These are phyloP conservation scores for Myotis pilosus DNA, from an alignment of 2,797 vertebrate species.

Conservation along the genomic window DNA sequence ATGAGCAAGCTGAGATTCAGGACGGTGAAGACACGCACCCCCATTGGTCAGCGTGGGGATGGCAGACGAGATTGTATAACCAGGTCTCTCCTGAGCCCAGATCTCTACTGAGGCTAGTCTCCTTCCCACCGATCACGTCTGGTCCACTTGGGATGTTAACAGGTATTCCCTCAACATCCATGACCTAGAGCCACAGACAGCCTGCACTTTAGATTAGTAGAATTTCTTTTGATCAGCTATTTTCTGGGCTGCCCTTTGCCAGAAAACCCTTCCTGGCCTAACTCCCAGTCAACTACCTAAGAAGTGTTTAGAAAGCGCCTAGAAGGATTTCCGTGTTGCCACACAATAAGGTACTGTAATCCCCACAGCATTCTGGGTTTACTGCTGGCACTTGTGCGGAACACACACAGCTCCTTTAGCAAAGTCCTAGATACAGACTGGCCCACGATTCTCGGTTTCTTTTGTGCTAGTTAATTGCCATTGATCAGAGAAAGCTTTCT, in stretches of 20 bases:
- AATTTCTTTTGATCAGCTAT: not conserved
- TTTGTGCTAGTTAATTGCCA: not conserved
- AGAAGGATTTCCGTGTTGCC: not conserved
- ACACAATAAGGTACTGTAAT: not conserved
- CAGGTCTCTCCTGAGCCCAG: not conserved
- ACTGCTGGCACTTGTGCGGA: not conserved
- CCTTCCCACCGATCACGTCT: not conserved
- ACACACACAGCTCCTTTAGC: not conserved
- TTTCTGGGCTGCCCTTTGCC: not conserved
- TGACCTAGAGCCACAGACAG: not conserved
- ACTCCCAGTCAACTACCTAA: not conserved
- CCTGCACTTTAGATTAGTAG: not conserved
- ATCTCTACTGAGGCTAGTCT: not conserved
- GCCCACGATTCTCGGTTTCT: not conserved
- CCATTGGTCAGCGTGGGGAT: not conserved
- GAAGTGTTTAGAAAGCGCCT: not conserved
- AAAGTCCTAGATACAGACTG: not conserved
- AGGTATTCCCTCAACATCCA: not conserved
- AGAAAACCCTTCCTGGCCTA: not conserved
- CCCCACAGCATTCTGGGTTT: not conserved
- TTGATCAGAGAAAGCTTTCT: not conserved
- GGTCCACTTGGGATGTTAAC: not conserved
- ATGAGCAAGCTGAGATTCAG: not conserved
- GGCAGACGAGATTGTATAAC: not conserved
- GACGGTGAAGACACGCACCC: not conserved